Percentiles rank a stretch among this genome's conserved stretches.
These are phyloP conservation scores for Harpalus rubripes DNA, from an alignment of 2,888 invertebrate species.

Conservation along the genomic window DNA sequence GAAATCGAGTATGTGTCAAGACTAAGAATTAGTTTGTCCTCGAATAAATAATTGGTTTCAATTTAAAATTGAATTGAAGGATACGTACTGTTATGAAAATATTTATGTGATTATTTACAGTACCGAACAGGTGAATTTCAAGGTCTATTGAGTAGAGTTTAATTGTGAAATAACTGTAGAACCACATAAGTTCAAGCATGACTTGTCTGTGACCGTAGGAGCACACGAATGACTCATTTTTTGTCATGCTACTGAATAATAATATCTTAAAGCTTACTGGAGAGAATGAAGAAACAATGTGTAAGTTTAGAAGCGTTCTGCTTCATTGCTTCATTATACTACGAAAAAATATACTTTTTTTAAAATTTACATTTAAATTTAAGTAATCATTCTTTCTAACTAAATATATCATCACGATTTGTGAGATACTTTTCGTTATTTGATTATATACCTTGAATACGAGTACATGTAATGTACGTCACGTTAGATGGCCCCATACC, in stretches of 20 bases:
- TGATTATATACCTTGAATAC: no score
- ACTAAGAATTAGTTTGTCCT: not conserved
- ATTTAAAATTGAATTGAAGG: constrained; percentile 31
- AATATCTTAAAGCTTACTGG: not conserved
- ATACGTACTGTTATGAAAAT: constrained; percentile 24
- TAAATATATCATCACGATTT: no score
- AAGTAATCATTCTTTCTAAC: no score
- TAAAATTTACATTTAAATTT: no score
- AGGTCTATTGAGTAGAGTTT: constrained; percentile 39
- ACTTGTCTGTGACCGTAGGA: not conserved
- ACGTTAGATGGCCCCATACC: no score
- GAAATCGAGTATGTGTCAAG: not conserved
- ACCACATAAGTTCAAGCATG: constrained; percentile 38
- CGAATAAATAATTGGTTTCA: constrained; percentile 32
- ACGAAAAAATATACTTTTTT: not conserved
- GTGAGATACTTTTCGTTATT: no score
- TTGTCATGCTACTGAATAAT: constrained; percentile 26
- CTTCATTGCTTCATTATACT: not conserved
- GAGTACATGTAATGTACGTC: no score
- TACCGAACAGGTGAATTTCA: constrained; percentile 42
- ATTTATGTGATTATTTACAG: constrained; percentile 43
- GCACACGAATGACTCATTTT: constrained; percentile 27
- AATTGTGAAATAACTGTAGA: constrained; percentile 51
- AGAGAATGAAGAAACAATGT: not conserved
- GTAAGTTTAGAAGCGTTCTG: not conserved